phyloP scores from a whole-genome alignment of 2,888 invertebrate species.

The Hirudinaria manillensis region DNA sequence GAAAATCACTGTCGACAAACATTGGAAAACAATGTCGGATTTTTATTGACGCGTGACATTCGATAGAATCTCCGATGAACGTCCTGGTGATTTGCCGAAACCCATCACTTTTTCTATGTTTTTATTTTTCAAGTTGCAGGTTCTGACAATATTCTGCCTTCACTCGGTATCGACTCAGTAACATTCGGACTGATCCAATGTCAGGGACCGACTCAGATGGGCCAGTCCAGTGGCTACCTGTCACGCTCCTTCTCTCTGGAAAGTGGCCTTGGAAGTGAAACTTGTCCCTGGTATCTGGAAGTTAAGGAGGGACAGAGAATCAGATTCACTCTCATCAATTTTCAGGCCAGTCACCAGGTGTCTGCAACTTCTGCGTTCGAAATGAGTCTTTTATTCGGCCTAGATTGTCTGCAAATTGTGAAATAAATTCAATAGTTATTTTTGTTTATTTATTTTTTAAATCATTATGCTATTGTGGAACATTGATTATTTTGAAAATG shows the following conservation, averaged over 20 bases:
- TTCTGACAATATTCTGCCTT: slow-evolving; percentile 6
- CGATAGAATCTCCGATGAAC: no score
- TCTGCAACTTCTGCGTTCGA: no score
- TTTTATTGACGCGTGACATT: no score
- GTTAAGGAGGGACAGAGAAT: slow-evolving; percentile 19
- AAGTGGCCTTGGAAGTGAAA: slow-evolving; percentile 25
- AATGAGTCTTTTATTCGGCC: no score
- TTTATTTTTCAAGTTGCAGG: background rate
- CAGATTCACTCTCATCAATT: slow-evolving; percentile 19
- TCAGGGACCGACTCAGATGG: background rate
- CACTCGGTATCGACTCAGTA: background rate
- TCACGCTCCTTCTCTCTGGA: slow-evolving; percentile 17
- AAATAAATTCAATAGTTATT: no score
- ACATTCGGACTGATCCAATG: background rate
- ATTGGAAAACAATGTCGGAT: no score
- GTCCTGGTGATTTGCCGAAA: no score
- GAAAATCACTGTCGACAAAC: no score
- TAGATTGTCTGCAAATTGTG: no score
- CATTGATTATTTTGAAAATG: no score
- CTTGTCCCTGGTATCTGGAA: slow-evolving; percentile 29
- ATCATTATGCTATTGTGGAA: no score
- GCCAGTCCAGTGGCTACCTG: slow-evolving; percentile 9
- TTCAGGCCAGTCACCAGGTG: background rate
- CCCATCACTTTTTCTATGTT: background rate
- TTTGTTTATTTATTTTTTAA: no score